Percentiles rank a stretch among this genome's conserved stretches.
Conservation (phyloP, 35 echinoderm and acorn worm genomes). For the Acanthaster planci region DNA sequence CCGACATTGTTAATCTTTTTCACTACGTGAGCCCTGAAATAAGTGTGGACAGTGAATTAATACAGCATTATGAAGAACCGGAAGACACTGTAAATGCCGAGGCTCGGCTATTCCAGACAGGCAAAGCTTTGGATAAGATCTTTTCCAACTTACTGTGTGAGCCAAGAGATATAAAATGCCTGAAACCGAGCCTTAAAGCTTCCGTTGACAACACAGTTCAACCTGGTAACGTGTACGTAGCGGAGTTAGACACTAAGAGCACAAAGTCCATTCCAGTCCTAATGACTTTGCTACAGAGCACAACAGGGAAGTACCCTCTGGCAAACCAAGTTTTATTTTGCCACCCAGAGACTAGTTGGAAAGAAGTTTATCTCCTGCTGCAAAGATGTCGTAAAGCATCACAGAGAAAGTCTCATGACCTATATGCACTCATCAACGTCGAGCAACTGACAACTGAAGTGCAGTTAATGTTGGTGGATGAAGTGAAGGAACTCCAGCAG, state of each 20-base stretch:
- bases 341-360: conserved; percentile 33
- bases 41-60: conserved; percentile 7
- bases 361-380: conserved; percentile 34
- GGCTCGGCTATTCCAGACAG: conserved; percentile 33
- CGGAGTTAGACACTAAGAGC: conserved; percentile 37
- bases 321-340: conserved; percentile 41
- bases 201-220: conserved; percentile 34
- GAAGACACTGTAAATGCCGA: neutral
- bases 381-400: conserved; percentile 26
- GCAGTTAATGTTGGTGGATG: conserved; percentile 39
- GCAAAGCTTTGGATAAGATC: conserved; percentile 26
- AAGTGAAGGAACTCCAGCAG: conserved; percentile 38
- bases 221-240: conserved; percentile 34
- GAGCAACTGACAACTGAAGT: conserved; percentile 37
- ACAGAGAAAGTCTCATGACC: neutral
- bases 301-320: conserved; percentile 28
- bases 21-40: conserved; percentile 26
- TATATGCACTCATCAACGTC: conserved; percentile 38
- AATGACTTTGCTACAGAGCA: conserved; percentile 17
- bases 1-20: conserved; percentile 24
- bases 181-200: neutral
- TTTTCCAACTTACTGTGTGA: neutral
- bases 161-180: conserved; percentile 5
- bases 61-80: conserved; percentile 8
- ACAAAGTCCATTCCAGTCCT: conserved; percentile 42